A percentile compares a stretch with the other conserved stretches of the same genome.
Conservation (phyloP, 2,113 vertebrate genomes). For the Chauna torquata region DNA sequence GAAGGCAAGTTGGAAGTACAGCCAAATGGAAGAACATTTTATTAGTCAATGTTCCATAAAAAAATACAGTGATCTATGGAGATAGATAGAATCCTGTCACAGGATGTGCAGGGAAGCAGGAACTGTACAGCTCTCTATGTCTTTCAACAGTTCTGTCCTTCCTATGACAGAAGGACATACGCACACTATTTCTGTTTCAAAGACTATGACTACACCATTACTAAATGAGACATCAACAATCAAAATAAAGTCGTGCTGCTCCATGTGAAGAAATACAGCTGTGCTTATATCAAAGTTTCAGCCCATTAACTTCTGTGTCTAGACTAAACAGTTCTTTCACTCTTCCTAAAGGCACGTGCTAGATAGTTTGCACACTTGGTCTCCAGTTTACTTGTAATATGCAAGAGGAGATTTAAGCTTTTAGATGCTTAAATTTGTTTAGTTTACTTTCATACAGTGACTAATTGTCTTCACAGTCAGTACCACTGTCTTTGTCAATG, state of each 20-base stretch:
- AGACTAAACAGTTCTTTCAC: conserved; percentile 58
- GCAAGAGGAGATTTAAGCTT: background rate
- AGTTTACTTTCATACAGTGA: background rate
- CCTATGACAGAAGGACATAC: background rate
- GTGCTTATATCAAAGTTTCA: conserved; percentile 49
- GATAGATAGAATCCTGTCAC: background rate
- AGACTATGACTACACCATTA: background rate
- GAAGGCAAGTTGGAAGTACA: background rate
- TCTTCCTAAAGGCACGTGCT: background rate
- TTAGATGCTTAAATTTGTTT: background rate
- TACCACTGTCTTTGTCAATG: background rate
- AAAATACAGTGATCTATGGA: background rate
- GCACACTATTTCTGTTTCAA: conserved; percentile 3
- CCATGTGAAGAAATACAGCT: conserved; percentile 54
- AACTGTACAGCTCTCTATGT: background rate
- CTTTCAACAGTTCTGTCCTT: background rate
- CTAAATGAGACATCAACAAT: conserved; percentile 11
- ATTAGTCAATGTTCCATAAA: background rate
- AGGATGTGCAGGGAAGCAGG: background rate
- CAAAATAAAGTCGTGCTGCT: conserved; percentile 11
- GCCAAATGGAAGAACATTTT: background rate
- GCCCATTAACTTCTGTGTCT: conserved; percentile 54
- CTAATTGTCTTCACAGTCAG: background rate
- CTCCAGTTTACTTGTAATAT: conserved; percentile 4
- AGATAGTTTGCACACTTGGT: conserved; percentile 8